Conservation (phyloP, 1,140 invertebrate species). For the Nasonia longicornis region DNA sequence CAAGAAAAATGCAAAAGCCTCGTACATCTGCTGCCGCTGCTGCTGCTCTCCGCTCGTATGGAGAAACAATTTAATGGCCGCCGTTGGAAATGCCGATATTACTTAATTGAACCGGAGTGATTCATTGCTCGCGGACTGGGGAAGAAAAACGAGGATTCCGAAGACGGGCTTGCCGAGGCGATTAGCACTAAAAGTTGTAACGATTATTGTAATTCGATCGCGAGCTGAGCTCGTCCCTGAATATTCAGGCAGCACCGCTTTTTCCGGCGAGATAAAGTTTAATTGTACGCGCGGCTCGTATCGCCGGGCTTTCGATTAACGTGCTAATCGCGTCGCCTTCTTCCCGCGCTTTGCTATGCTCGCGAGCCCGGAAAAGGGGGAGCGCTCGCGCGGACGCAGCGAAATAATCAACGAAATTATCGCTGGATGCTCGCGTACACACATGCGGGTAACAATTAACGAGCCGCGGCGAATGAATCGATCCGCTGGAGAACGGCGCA, state of each 20-base stretch:
- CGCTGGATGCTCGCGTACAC: not conserved
- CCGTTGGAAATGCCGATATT: slow-evolving; percentile 38
- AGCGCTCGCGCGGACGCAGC: not conserved
- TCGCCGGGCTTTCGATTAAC: slow-evolving; percentile 33
- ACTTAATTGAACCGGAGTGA: slow-evolving; percentile 46
- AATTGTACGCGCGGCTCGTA: slow-evolving; percentile 14
- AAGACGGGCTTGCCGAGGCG: not conserved
- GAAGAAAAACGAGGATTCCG: slow-evolving; percentile 32
- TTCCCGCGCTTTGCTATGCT: no score
- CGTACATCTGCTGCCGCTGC: slow-evolving; percentile 2
- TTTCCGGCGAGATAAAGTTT: slow-evolving; percentile 39
- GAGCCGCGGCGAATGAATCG: slow-evolving; percentile 9
- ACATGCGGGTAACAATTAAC: slow-evolving; percentile 29
- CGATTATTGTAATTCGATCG: slow-evolving; percentile 41
- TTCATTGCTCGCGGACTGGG: slow-evolving; percentile 21
- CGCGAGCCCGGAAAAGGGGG: not conserved
- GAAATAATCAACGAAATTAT: slow-evolving; percentile 11
- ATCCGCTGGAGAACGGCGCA: slow-evolving; percentile 39
- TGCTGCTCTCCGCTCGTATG: not conserved
- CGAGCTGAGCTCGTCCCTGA: not conserved
- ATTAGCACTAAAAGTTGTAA: slow-evolving; percentile 45
- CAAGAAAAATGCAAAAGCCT: slow-evolving; percentile 25
- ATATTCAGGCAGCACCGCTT: slow-evolving; percentile 13
- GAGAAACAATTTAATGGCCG: slow-evolving; percentile 29
- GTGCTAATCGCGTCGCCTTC: slow-evolving; percentile 35